These are phyloP conservation scores for Tetramorium simillimum DNA, from an alignment of 1,140 invertebrate genomes.

Conservation along the genomic window DNA sequence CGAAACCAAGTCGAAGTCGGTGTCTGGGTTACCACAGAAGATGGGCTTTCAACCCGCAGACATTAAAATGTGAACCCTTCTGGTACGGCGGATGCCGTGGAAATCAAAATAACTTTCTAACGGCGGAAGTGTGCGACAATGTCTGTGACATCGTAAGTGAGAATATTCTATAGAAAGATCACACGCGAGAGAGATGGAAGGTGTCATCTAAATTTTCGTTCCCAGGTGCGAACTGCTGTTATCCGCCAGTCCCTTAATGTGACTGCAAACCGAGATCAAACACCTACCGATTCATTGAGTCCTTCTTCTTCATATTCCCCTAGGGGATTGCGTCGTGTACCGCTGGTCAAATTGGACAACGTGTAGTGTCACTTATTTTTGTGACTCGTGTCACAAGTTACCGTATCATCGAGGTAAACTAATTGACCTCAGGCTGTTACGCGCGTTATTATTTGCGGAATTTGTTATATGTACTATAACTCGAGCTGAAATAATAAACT, in stretches of 20 bases:
- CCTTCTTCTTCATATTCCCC: slow-evolving; percentile 65
- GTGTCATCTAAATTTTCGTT: background rate
- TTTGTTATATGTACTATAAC: background rate
- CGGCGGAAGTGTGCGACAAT: slow-evolving; percentile 90
- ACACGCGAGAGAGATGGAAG: no score
- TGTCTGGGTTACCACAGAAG: slow-evolving; percentile 93
- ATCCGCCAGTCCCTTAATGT: slow-evolving; percentile 51
- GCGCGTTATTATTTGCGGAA: no score
- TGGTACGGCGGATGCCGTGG: slow-evolving; percentile 95
- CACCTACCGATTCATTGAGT: background rate
- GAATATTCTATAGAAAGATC: background rate
- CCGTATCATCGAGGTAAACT: slow-evolving; percentile 86
- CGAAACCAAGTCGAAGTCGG: slow-evolving; percentile 90
- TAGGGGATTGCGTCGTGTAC: slow-evolving; percentile 89
- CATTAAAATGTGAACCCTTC: slow-evolving; percentile 92
- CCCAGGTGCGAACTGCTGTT: slow-evolving; percentile 66
- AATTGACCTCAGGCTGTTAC: background rate
- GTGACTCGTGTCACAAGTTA: slow-evolving; percentile 87
- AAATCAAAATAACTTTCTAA: slow-evolving; percentile 95
- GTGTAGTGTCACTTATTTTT: slow-evolving; percentile 91
- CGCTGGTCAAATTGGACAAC: slow-evolving; percentile 91
- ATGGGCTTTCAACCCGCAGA: slow-evolving; percentile 92
- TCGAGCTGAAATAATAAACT: slow-evolving; percentile 20
- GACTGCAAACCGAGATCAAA: background rate
- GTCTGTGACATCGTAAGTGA: slow-evolving; percentile 88